Conservation (phyloP, 2,113 vertebrate genomes). For the Phalacrocorax brasilianus region DNA sequence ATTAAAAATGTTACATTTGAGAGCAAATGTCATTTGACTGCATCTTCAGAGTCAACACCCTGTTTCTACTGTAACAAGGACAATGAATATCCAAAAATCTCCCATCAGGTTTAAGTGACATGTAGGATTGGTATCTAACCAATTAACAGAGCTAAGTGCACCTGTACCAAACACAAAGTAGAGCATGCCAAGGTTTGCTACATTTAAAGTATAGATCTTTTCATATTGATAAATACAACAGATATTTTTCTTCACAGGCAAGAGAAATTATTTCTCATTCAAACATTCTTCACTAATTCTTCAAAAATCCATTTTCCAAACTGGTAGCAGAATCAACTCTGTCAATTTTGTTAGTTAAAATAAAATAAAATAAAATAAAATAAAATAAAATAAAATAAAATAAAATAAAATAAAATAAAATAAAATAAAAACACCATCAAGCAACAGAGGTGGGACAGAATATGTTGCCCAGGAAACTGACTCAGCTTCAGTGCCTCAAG, state of each 20-base stretch:
- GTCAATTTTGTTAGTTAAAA: neutral
- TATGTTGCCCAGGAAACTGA: neutral
- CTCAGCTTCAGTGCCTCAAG: neutral
- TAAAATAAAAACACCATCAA: neutral
- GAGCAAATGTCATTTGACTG: neutral
- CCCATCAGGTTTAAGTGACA: neutral
- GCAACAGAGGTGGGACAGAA: neutral
- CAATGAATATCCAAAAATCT: neutral
- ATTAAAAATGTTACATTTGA: neutral
- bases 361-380: neutral
- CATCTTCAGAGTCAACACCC: neutral
- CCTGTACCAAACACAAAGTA: neutral
- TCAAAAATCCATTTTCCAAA: slow-evolving; percentile 5
- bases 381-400: neutral
- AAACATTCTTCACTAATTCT: neutral
- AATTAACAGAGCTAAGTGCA: neutral
- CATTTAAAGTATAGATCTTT: neutral
- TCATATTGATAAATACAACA: neutral
- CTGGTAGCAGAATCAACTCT: neutral
- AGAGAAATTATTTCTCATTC: neutral
- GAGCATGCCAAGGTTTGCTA: neutral
- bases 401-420: neutral
- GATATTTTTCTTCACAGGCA: neutral
- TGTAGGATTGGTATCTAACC: neutral
- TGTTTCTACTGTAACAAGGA: neutral